These are phyloP conservation scores for Salvelinus namaycush DNA, from an alignment of 2,113 vertebrate species.

Conservation along the genomic window DNA sequence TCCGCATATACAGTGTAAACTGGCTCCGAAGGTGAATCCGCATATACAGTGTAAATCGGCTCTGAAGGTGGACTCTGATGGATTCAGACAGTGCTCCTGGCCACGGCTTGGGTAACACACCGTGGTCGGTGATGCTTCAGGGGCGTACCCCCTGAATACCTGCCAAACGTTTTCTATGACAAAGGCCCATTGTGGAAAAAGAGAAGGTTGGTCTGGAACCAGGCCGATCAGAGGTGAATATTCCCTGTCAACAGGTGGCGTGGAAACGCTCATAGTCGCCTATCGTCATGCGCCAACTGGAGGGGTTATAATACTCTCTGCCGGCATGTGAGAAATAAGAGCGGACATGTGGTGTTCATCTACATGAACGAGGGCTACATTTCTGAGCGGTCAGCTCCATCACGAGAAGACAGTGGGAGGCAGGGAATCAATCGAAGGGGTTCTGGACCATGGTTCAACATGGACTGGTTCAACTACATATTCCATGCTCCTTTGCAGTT, in stretches of 20 bases:
- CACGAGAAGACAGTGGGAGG: constrained; percentile 10
- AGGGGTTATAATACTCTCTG: not conserved
- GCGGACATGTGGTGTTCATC: constrained; percentile 32
- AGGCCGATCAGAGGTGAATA: not conserved
- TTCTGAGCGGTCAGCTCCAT: constrained; percentile 11
- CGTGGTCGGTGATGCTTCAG: not conserved
- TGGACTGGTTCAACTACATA: constrained; percentile 19
- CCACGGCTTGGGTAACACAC: not conserved
- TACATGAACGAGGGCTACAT: not conserved
- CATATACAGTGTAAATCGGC: not conserved
- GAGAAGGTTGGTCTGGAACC: constrained; percentile 1
- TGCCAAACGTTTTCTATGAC: not conserved
- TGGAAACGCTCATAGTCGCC: not conserved
- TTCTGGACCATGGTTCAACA: not conserved
- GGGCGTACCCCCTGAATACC: not conserved
- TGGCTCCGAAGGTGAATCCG: not conserved
- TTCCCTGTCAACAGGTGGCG: constrained; percentile 5
- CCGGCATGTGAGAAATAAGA: constrained; percentile 19
- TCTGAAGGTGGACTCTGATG: constrained; percentile 15
- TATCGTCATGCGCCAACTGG: not conserved
- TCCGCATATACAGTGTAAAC: not conserved
- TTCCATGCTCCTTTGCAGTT: constrained; percentile 20
- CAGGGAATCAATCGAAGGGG: not conserved
- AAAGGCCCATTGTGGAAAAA: constrained; percentile 16
- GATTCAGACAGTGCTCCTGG: constrained; percentile 9